phyloP scores from a whole-genome alignment of 2,888 invertebrate genomes.

The Leptopilina syphax region DNA sequence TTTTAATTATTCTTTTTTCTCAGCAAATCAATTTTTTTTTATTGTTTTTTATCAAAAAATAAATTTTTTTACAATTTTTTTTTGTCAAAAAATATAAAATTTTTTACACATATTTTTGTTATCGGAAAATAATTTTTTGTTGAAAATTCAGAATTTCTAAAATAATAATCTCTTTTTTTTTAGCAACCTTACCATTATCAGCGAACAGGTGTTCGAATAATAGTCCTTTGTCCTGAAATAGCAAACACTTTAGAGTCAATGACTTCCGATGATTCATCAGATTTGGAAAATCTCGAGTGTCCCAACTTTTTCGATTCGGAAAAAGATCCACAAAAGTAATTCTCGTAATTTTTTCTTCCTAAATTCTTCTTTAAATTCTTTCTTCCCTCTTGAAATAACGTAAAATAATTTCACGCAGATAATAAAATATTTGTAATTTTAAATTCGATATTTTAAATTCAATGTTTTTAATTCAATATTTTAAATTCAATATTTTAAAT shows the following conservation, averaged over 20 bases:
- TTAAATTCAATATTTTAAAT: too few species aligned
- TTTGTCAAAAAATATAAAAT: too few species aligned
- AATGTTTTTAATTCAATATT: too few species aligned
- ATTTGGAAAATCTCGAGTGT: slow-evolving; percentile 44
- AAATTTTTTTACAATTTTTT: too few species aligned
- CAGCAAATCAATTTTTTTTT: background rate
- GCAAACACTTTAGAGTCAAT: slow-evolving; percentile 58
- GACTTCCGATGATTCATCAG: slow-evolving; percentile 58
- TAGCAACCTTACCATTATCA: slow-evolving; percentile 74
- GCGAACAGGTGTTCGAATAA: slow-evolving; percentile 70
- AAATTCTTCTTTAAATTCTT: too few species aligned
- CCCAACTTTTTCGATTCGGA: slow-evolving; percentile 49
- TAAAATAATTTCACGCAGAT: too few species aligned
- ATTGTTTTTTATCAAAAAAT: background rate
- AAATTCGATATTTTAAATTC: too few species aligned
- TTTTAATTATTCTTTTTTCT: background rate
- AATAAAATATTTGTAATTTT: too few species aligned
- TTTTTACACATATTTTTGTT: too few species aligned
- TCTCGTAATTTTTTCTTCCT: too few species aligned
- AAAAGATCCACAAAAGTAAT: slow-evolving; percentile 61
- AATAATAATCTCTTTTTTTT: background rate
- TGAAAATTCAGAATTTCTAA: too few species aligned
- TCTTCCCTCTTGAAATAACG: background rate
- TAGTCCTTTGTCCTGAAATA: slow-evolving; percentile 71
- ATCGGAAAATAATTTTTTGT: too few species aligned